Conservation (phyloP, 2,888 invertebrate species). For the Drosophila demipolita region DNA sequence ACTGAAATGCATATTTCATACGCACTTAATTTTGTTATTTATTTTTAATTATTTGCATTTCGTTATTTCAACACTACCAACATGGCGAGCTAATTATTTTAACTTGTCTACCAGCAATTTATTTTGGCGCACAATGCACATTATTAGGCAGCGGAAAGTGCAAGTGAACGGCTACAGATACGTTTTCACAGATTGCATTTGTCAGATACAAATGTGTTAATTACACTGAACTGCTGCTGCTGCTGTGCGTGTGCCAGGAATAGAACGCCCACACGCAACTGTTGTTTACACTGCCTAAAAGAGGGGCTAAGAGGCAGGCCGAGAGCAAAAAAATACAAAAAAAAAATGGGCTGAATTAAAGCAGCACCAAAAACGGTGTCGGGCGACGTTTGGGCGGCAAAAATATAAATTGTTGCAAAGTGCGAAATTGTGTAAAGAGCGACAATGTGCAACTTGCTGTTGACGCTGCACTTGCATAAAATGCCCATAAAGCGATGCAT, state of each 20-base stretch:
- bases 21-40: conserved; percentile 9
- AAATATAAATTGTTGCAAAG: conserved; percentile 48
- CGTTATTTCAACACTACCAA: conserved; percentile 27
- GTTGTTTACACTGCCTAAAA: conserved; percentile 49
- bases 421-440: conserved; percentile 74
- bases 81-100: conserved; percentile 52
- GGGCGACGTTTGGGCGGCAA: conserved; percentile 69
- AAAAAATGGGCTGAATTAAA: conserved; percentile 30
- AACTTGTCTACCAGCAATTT: conserved; percentile 53
- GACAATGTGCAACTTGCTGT: conserved; percentile 69
- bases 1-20: not conserved
- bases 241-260: conserved; percentile 74
- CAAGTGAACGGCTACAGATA: conserved; percentile 58
- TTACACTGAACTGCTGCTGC: conserved; percentile 56
- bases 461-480: conserved; percentile 31
- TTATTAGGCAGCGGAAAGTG: conserved; percentile 51
- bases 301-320: conserved; percentile 1
- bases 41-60: conserved; percentile 26
- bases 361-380: conserved; percentile 63
- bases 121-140: conserved; percentile 43
- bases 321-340: not conserved
- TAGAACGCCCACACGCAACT: conserved; percentile 78
- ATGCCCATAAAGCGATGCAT: conserved; percentile 7
- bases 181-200: conserved; percentile 70
- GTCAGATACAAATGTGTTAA: conserved; percentile 81